phyloP scores from a whole-genome alignment of 2,113 vertebrate genomes.

The Amazona vittata region DNA sequence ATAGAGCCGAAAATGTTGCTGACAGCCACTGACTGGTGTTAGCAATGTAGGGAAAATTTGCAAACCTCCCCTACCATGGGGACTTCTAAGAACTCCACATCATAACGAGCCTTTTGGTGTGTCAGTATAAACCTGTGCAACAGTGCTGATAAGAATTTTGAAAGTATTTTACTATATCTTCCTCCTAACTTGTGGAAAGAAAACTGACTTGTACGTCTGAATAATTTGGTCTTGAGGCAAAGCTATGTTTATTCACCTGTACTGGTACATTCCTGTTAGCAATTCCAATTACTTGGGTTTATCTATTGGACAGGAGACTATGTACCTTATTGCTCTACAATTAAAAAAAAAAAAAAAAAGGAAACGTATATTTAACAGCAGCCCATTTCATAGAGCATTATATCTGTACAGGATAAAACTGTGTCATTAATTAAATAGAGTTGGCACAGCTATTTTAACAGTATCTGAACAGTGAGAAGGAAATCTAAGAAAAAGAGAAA shows the following conservation, averaged over 20 bases:
- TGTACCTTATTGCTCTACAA: background rate
- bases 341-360: background rate
- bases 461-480: background rate
- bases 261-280: background rate
- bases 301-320: background rate
- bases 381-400: background rate
- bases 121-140: background rate
- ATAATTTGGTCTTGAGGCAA: conserved; percentile 22
- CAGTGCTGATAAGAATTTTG: conserved; percentile 9
- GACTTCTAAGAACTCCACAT: background rate
- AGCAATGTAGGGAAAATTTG: background rate
- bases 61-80: background rate
- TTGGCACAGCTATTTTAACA: background rate
- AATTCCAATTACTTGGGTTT: background rate
- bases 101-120: background rate
- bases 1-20: background rate
- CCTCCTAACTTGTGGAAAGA: background rate
- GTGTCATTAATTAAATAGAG: background rate
- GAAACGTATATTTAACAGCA: background rate
- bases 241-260: background rate
- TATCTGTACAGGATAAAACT: background rate
- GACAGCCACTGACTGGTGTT: background rate
- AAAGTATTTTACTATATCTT: background rate
- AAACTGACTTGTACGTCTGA: background rate
- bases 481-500: background rate